phyloP scores from a whole-genome alignment of 2,797 vertebrate species.

The Mormyrus proboscirostris region DNA sequence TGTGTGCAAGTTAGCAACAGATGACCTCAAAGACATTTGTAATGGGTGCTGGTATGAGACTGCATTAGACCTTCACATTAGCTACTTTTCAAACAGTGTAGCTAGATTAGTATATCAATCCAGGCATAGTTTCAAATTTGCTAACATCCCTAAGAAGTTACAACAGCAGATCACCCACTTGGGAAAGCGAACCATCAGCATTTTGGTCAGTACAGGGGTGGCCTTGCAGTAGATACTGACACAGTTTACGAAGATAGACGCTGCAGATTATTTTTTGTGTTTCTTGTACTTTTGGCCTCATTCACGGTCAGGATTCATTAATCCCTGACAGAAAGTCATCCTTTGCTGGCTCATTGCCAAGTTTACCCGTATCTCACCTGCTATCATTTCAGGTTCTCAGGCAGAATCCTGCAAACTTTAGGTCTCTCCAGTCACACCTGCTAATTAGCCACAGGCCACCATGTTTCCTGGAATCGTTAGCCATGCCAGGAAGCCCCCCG shows the following conservation, averaged over 20 bases:
- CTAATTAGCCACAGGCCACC: constrained; percentile 4
- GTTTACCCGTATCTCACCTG: not conserved
- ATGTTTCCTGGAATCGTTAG: not conserved
- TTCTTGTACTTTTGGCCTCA: not conserved
- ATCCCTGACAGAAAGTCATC: not conserved
- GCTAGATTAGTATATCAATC: not conserved
- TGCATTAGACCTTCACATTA: not conserved
- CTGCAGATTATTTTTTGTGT: no score
- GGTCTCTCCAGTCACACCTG: not conserved
- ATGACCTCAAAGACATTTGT: not conserved
- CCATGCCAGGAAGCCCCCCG: not conserved
- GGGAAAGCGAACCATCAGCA: not conserved
- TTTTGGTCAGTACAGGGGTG: not conserved
- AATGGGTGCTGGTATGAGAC: not conserved
- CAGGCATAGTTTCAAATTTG: not conserved
- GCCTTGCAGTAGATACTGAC: not conserved
- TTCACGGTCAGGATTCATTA: not conserved
- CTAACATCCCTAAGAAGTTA: not conserved
- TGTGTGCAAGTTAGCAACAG: not conserved
- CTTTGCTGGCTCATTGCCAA: not conserved
- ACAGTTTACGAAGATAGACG: not conserved
- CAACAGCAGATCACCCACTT: not conserved
- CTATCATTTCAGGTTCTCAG: not conserved
- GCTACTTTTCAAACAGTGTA: not conserved
- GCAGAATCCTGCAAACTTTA: not conserved